Conservation (phyloP, 2,797 vertebrate species). For the Poliocrania exsul region DNA sequence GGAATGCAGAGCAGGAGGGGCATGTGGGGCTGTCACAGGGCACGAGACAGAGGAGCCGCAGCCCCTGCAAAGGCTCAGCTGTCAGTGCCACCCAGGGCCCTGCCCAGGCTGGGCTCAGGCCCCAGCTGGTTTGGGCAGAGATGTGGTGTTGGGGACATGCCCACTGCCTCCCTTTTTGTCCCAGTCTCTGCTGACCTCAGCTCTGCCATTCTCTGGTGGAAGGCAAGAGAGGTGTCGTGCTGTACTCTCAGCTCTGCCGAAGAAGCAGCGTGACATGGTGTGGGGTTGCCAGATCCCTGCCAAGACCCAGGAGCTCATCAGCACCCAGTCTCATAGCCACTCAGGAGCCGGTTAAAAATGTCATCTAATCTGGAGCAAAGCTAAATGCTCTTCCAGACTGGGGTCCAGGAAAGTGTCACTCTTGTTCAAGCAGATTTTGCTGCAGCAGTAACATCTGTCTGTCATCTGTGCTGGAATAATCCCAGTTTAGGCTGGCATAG, state of each 20-base stretch:
- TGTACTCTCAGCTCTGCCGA: not conserved
- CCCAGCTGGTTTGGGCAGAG: too few relatives aligned
- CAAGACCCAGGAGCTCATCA: not conserved
- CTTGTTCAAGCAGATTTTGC: not conserved
- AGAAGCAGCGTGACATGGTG: not conserved
- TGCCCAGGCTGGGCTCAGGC: fast-evolving
- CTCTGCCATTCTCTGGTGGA: not conserved
- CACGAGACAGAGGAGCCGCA: not conserved
- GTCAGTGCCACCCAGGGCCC: not conserved
- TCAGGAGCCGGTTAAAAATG: not conserved
- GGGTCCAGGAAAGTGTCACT: not conserved
- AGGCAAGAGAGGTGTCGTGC: fast-evolving
- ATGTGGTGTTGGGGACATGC: fast-evolving
- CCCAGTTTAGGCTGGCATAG: not conserved
- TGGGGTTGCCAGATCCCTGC: not conserved
- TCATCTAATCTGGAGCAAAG: not conserved
- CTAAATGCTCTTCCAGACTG: not conserved
- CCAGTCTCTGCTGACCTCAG: not conserved
- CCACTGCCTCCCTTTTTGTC: too few relatives aligned
- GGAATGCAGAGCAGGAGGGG: not conserved
- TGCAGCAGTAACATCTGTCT: not conserved
- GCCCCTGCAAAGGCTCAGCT: not conserved
- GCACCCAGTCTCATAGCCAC: not conserved
- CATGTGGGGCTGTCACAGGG: not conserved
- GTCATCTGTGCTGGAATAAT: not conserved